These are phyloP conservation scores for Caenorhabditis plicata DNA, from an alignment of 2,888 invertebrate species.

Conservation along the genomic window DNA sequence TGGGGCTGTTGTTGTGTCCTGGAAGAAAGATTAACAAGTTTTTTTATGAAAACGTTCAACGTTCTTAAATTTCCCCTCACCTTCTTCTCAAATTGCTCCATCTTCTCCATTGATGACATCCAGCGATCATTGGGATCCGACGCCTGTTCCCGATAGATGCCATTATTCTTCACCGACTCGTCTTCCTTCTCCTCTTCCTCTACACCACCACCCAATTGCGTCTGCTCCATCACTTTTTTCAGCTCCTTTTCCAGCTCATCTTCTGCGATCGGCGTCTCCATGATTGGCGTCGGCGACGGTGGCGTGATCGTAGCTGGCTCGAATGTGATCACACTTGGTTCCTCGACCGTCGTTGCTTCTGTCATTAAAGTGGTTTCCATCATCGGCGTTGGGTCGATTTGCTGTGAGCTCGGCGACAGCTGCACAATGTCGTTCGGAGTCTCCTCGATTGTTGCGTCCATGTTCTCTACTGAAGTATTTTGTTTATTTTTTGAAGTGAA, in stretches of 20 bases:
- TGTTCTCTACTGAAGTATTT: neutral
- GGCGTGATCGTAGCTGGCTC: neutral
- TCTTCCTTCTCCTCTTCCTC: conserved; percentile 15
- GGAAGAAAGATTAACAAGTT: neutral
- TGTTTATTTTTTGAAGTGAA: conserved; percentile 1
- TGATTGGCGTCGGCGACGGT: neutral
- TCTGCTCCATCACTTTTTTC: conserved; percentile 19
- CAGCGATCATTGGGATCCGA: conserved; percentile 10
- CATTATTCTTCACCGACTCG: conserved; percentile 21
- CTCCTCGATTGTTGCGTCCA: neutral
- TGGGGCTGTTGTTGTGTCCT: too few relatives aligned
- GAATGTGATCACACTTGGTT: conserved; percentile 10
- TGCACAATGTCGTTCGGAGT: neutral
- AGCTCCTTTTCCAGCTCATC: conserved; percentile 23
- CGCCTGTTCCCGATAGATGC: conserved; percentile 22
- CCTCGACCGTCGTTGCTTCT: neutral
- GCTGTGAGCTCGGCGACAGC: neutral
- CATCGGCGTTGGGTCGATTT: neutral
- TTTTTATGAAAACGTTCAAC: neutral
- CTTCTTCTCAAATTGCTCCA: conserved; percentile 13
- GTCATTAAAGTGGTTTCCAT: neutral
- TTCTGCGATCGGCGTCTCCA: conserved; percentile 19
- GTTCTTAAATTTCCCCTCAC: neutral
- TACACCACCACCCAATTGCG: conserved; percentile 24
- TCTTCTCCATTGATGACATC: conserved; percentile 28